A percentile compares a stretch with the other conserved stretches of the same genome.
These are phyloP conservation scores for Piaya cayana DNA, from an alignment of 2,113 vertebrate genomes.

Conservation along the genomic window DNA sequence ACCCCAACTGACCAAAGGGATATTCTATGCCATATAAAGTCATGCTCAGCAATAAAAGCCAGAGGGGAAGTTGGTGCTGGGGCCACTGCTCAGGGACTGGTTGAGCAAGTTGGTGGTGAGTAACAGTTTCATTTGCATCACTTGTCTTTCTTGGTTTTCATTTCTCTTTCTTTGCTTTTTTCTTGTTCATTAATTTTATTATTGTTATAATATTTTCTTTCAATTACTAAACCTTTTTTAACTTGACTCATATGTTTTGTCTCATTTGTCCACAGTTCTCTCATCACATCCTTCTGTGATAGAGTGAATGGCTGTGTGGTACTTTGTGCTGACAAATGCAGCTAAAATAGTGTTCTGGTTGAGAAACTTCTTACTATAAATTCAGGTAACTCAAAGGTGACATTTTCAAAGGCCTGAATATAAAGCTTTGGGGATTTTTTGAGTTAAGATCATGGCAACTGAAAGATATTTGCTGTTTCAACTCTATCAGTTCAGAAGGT, in stretches of 20 bases:
- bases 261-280: background rate
- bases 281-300: rapidly evolving
- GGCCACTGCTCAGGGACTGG: too few species aligned
- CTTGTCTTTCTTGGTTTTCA: background rate
- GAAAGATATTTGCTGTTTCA: background rate
- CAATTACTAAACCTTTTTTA: background rate
- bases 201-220: background rate
- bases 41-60: too few species aligned
- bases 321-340: background rate
- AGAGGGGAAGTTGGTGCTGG: too few species aligned
- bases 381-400: background rate
- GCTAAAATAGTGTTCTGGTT: background rate
- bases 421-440: background rate
- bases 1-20: too few species aligned
- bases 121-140: background rate
- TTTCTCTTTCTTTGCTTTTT: background rate
- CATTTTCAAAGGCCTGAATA: background rate
- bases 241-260: background rate
- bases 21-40: too few species aligned
- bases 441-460: background rate
- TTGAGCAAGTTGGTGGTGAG: rapidly evolving
- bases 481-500: background rate
- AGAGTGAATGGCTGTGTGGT: rapidly evolving
- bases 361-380: background rate
- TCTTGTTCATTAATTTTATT: background rate